Evolutionary conservation across 1,140 invertebrate genomes (phyloP).

Genomic region (Drosophila sp.): DNA sequence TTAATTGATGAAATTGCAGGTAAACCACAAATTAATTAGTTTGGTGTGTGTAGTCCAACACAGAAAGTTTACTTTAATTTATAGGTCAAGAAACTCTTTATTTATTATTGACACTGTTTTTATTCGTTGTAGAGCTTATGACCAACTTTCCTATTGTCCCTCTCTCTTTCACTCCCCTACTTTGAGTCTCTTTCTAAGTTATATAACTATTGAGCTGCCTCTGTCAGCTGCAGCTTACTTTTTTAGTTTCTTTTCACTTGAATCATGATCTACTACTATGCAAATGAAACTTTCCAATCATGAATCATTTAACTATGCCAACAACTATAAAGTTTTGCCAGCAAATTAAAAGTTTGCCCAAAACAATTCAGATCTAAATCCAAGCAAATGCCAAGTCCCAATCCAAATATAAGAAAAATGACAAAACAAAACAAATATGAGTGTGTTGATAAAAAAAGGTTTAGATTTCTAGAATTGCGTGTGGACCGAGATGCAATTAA

Average conservation of each 20-base stretch:
- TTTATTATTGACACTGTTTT: neutral
- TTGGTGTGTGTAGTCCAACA: constrained; percentile 51
- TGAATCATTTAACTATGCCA: constrained; percentile 72
- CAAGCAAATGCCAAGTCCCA: constrained; percentile 49
- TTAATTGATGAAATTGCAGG: constrained; percentile 57
- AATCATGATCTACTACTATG: constrained; percentile 53
- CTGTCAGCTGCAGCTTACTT: constrained; percentile 36
- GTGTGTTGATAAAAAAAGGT: constrained; percentile 64
- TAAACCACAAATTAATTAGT: constrained; percentile 73
- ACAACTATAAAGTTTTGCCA: constrained; percentile 28
- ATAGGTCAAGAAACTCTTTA: constrained; percentile 34
- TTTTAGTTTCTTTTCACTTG: neutral
- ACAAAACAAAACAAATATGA: constrained; percentile 40
- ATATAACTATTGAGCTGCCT: neutral
- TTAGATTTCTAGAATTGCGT: constrained; percentile 39
- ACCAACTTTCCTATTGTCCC: neutral
- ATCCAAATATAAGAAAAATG: constrained; percentile 25
- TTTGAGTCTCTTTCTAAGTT: neutral
- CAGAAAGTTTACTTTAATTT: constrained; percentile 26
- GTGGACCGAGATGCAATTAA: constrained; percentile 19
- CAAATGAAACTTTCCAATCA: constrained; percentile 64
- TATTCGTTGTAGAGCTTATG: neutral
- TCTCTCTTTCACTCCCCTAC: no score
- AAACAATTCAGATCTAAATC: constrained; percentile 72
- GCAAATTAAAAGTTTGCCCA: constrained; percentile 65